A percentile compares a stretch with the other conserved stretches of the same genome.
Conservation (phyloP, 2,797 vertebrate genomes). For the Crax fasciolata region DNA sequence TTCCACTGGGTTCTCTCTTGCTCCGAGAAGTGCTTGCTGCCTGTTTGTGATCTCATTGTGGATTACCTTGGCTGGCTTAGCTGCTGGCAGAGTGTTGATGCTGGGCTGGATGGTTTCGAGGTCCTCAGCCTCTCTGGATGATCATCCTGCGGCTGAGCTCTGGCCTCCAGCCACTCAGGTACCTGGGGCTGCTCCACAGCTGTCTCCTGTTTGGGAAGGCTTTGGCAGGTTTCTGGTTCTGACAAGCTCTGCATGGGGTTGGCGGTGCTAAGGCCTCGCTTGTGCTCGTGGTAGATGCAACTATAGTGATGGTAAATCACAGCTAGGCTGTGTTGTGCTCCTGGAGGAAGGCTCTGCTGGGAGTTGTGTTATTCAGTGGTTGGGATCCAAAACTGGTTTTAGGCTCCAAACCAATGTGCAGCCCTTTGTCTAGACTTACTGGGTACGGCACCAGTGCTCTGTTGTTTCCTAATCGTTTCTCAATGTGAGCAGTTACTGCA, state of each 20-base stretch:
- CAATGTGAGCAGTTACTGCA: not conserved
- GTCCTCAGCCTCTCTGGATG: fast-evolving
- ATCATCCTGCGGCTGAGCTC: not conserved
- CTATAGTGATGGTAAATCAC: conserved; percentile 6
- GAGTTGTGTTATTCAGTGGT: not conserved
- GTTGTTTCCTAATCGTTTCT: not conserved
- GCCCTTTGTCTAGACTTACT: not conserved
- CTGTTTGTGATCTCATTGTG: fast-evolving
- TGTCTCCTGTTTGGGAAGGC: conserved; percentile 17
- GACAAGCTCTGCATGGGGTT: not conserved
- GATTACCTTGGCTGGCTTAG: not conserved
- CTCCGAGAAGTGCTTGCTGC: not conserved
- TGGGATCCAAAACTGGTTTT: not conserved
- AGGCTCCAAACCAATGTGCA: not conserved
- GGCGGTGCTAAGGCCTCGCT: not conserved
- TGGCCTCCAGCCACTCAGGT: not conserved
- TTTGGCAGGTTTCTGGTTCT: not conserved
- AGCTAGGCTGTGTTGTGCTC: not conserved
- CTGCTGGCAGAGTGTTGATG: not conserved
- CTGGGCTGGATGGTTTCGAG: not conserved
- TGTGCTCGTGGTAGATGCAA: not conserved
- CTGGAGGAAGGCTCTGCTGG: not conserved
- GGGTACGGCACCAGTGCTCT: not conserved
- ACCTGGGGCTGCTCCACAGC: not conserved
- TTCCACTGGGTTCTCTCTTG: not conserved